Base-by-base conservation (phyloP, 2,797 vertebrate species). In the Leptoclinus maculatus region DNA sequence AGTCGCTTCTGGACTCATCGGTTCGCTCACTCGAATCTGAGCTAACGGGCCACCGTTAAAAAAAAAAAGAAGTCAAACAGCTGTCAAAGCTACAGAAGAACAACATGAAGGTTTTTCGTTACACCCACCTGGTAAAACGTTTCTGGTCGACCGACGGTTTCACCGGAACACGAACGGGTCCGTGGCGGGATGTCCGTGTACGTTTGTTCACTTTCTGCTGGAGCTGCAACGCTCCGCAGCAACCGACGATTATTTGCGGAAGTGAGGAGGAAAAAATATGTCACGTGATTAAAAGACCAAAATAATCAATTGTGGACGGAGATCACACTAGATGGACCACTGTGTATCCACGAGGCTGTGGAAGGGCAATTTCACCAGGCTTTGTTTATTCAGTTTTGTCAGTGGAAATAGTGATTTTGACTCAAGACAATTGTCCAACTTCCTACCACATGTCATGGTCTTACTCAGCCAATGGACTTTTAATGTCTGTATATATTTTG, bases 171-270 rank as follows among this genome's bases (percentile, higher is more conserved):
- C 39, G 19, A 12, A n/a, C 47, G 13, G 4, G 4, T 29, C 54
- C n/a, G 47, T 3, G 34, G 12, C 19, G 14, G 45, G 25, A 8
- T 8, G 49, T 34, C 27, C 1, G 2, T 32, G 0, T 8, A 34
- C n/a, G 49, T 13, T 49, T 34, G 6, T 12, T 67, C 71, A 39
- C 71, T 76, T 51, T 47, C 36, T 12, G 36, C 47, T 4, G 34
- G 0, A 13, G 66, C 62, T 5, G 25, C 51, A 41, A 0, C 53
- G 5, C 68, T 57, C 12, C 1, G 4, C 66, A 4, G 41, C 63
- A 38, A 25, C 66, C 14, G 70, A 8, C 21, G 80, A 58, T 80
- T 87, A 64, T 90, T 89, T 86, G 25, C 88, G 90, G 90, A 93
- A 91, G 74, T 72, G 17, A 4, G 11, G 25, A 23, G 3, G 4